Evolutionary conservation across 2,797 vertebrate genomes (phyloP).

Genomic region (Borostomias antarcticus): DNA sequence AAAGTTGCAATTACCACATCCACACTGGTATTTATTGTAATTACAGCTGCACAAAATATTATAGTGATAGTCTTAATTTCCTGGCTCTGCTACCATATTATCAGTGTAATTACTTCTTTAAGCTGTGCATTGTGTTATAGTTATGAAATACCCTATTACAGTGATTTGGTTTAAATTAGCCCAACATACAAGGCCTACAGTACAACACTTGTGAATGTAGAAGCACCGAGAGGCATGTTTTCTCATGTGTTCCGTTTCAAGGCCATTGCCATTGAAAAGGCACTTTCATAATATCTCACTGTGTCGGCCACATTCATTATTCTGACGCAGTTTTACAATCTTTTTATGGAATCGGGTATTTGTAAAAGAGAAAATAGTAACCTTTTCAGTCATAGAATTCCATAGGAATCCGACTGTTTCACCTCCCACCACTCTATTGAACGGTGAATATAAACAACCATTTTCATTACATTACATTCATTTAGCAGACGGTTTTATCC

Average conservation of each 20-base stretch:
- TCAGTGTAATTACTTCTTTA: slow-evolving; percentile 39
- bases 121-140: slow-evolving; percentile 12
- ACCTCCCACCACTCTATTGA: too few species aligned
- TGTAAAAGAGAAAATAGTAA: too few species aligned
- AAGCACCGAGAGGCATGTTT: not conserved
- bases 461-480: not conserved
- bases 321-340: not conserved
- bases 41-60: slow-evolving; percentile 38
- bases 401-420: too few species aligned
- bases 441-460: not conserved
- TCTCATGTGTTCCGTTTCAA: too few species aligned
- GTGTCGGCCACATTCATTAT: not conserved
- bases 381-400: too few species aligned
- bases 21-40: slow-evolving; percentile 24
- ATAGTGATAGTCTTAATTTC: slow-evolving; percentile 32
- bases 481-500: not conserved
- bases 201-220: not conserved
- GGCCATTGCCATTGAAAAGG: not conserved
- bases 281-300: not conserved
- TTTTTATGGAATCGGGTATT: too few species aligned
- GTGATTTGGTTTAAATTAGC: not conserved
- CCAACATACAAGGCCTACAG: not conserved
- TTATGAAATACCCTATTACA: not conserved
- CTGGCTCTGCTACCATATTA: slow-evolving; percentile 21
- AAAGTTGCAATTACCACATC: slow-evolving; percentile 38